These are phyloP conservation scores for Bruchidius siliquastri DNA, from an alignment of 2,888 invertebrate species.

Conservation along the genomic window DNA sequence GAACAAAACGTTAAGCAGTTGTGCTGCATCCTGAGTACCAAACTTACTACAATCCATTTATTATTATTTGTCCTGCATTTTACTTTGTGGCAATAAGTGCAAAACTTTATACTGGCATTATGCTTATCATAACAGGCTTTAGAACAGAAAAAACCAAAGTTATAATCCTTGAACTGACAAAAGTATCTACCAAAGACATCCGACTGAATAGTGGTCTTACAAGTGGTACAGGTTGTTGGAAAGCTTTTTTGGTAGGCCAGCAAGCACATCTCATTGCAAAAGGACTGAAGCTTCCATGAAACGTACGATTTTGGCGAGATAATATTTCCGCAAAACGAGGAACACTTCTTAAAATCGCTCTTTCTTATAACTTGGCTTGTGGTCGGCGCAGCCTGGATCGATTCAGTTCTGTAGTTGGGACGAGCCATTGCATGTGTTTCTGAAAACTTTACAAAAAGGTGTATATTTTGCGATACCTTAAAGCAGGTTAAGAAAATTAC, in stretches of 20 bases:
- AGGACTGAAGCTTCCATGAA: constrained; percentile 12
- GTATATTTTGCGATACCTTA: neutral
- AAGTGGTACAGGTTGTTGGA: constrained; percentile 1
- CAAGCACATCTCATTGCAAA: constrained; percentile 6
- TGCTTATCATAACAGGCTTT: constrained; percentile 4
- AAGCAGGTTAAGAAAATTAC: neutral
- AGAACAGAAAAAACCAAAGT: constrained; percentile 10
- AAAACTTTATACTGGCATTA: constrained; percentile 4
- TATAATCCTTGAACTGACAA: constrained; percentile 5
- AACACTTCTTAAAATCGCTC: constrained; percentile 3
- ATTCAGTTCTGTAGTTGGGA: neutral
- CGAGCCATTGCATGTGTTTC: neutral
- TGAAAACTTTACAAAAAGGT: neutral
- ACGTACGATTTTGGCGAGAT: constrained; percentile 2
- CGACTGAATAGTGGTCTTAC: constrained; percentile 4
- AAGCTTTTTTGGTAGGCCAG: constrained; percentile 6
- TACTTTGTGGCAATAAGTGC: constrained; percentile 8
- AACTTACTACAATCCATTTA: neutral
- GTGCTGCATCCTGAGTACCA: neutral
- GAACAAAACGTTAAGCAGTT: constrained; percentile 11
- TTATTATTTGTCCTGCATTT: neutral
- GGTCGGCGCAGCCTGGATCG: neutral
- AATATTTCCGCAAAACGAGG: constrained; percentile 6
- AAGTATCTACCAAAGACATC: constrained; percentile 9
- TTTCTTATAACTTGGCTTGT: neutral